phyloP scores from a whole-genome alignment of 2,113 vertebrate genomes.

The Gnathonemus longibarbis region DNA sequence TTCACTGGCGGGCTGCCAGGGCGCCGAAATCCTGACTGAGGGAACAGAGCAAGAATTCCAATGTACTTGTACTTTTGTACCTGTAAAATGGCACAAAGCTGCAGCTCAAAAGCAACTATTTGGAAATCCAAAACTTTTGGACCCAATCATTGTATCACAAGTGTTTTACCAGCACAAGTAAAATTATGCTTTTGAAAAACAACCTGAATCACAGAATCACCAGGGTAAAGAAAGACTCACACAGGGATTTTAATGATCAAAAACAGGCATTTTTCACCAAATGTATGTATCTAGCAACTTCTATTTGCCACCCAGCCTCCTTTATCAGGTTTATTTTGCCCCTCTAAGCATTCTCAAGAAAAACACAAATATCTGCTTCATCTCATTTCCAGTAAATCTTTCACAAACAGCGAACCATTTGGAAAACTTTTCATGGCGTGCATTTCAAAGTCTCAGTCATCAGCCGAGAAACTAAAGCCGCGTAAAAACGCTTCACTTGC shows the following conservation, averaged over 20 bases:
- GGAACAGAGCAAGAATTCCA: background rate
- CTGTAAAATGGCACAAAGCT: background rate
- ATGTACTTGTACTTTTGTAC: background rate
- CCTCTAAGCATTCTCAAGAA: background rate
- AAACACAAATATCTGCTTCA: background rate
- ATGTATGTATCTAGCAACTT: background rate
- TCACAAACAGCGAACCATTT: background rate
- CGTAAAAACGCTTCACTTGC: background rate
- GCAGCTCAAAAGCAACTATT: background rate
- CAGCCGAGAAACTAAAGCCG: background rate
- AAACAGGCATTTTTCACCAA: background rate
- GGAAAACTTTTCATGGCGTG: background rate
- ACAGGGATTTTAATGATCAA: slow-evolving; percentile 40
- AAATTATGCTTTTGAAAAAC: background rate
- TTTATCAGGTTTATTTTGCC: background rate
- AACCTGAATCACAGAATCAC: background rate
- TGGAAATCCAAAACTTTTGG: background rate
- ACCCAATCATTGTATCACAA: background rate
- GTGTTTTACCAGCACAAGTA: background rate
- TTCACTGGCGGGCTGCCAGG: slow-evolving; percentile 56
- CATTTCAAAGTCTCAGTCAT: background rate
- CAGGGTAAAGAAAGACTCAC: background rate
- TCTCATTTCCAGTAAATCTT: background rate
- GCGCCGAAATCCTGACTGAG: slow-evolving; percentile 39
- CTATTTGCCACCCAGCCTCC: background rate